Evolutionary conservation across 2,888 invertebrate genomes (phyloP).

Genomic region (Drosophila neotestacea): DNA sequence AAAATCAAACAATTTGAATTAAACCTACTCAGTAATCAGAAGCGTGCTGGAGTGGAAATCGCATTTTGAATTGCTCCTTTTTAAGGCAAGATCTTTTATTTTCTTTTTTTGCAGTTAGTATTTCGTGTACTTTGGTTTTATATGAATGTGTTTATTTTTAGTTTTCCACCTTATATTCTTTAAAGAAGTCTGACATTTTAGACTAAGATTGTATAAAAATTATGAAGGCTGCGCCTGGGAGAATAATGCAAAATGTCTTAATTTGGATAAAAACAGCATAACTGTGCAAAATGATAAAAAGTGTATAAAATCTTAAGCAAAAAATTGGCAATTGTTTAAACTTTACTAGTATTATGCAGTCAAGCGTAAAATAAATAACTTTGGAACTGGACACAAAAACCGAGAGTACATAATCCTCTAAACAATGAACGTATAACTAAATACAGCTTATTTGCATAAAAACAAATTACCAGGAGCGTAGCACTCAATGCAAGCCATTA

Average conservation of each 20-base stretch:
- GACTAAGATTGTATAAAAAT: not conserved
- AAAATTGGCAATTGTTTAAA: conserved; percentile 39
- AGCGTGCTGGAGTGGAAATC: not conserved
- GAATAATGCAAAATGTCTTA: too few species aligned
- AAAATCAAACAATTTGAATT: not conserved
- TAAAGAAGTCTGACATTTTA: too few species aligned
- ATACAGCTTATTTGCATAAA: conserved; percentile 58
- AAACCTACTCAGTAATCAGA: not conserved
- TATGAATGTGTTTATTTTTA: too few species aligned
- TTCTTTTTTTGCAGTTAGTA: too few species aligned
- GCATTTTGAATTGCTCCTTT: not conserved
- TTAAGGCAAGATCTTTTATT: too few species aligned
- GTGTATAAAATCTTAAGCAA: conserved; percentile 36
- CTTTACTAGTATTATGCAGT: conserved; percentile 40
- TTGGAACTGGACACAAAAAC: conserved; percentile 39
- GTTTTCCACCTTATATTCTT: too few species aligned
- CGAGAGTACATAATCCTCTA: conserved; percentile 31
- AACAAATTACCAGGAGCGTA: conserved; percentile 38
- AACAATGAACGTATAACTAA: conserved; percentile 15
- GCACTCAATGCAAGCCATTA: conserved; percentile 5
- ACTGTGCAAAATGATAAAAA: conserved; percentile 24
- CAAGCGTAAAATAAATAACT: conserved; percentile 46
- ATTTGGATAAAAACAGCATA: conserved; percentile 23
- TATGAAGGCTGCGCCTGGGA: conserved; percentile 22
- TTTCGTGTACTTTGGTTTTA: too few species aligned